phyloP scores from a whole-genome alignment of 2,888 invertebrate genomes.

The Orthosia cruda region DNA sequence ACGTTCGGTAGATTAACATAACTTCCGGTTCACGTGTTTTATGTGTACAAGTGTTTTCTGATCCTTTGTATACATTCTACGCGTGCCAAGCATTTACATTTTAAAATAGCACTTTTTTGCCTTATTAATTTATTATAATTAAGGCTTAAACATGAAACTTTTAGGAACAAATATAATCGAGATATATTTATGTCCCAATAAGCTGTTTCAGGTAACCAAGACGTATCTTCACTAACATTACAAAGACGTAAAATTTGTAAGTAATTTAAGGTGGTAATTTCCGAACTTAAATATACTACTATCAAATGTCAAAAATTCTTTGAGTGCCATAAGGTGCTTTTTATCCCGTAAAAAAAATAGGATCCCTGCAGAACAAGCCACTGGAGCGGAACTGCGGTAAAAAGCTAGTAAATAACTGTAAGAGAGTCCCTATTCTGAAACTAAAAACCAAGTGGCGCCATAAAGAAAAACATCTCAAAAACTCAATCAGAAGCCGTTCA shows the following conservation, averaged over 20 bases:
- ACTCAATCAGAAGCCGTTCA: slow-evolving; percentile 14
- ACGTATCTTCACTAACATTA: too few relatives aligned
- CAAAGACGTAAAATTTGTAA: too few relatives aligned
- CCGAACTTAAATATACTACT: too few relatives aligned
- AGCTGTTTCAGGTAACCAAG: background rate
- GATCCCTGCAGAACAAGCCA: too few relatives aligned
- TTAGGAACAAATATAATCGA: background rate
- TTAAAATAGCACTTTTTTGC: background rate
- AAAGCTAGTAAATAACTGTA: too few relatives aligned
- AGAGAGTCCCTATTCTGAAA: background rate
- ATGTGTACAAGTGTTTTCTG: slow-evolving; percentile 14
- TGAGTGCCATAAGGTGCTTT: too few relatives aligned
- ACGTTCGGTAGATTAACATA: slow-evolving; percentile 1
- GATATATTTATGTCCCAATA: background rate
- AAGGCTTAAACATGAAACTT: background rate
- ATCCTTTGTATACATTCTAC: background rate
- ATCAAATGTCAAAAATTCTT: too few relatives aligned
- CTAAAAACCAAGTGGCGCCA: slow-evolving; percentile 7
- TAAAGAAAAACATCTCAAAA: background rate
- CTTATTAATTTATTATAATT: background rate
- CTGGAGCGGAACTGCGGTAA: too few relatives aligned
- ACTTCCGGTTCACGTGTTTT: slow-evolving; percentile 23
- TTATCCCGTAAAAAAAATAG: too few relatives aligned
- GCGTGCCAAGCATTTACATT: background rate
- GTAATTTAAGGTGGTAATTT: too few relatives aligned